Conservation (phyloP, 2,113 vertebrate genomes). For the Tachycineta bicolor region DNA sequence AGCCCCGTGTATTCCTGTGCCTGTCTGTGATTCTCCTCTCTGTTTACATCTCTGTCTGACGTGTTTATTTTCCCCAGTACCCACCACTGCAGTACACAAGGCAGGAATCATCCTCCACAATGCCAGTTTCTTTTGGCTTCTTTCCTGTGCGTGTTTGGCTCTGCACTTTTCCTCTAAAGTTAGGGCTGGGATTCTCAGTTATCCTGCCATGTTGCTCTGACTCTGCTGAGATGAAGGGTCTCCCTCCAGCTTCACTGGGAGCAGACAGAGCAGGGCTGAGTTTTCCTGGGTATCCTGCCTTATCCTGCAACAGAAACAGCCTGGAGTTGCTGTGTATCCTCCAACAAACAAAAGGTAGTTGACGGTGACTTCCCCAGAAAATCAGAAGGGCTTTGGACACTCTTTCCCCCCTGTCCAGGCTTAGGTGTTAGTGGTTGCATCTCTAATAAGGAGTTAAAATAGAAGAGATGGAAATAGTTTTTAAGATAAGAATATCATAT, state of each 20-base stretch:
- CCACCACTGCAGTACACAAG: constrained; percentile 28
- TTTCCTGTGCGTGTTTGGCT: constrained; percentile 13
- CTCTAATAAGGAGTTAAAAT: not conserved
- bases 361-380: not conserved
- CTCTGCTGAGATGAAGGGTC: not conserved
- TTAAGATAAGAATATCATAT: not conserved
- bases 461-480: not conserved
- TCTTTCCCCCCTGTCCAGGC: not conserved
- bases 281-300: not conserved
- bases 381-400: not conserved
- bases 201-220: not conserved
- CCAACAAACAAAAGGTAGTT: not conserved
- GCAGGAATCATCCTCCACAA: constrained; percentile 53
- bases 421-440: not conserved
- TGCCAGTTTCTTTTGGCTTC: constrained; percentile 63
- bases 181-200: not conserved
- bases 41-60: constrained; percentile 40
- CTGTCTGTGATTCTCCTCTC: not conserved
- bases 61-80: constrained; percentile 55
- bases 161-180: constrained; percentile 41
- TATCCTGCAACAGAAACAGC: not conserved
- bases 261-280: not conserved
- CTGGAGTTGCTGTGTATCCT: not conserved
- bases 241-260: not conserved
- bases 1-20: not conserved